Evolutionary conservation across 2,797 vertebrate species (phyloP).

Genomic region (Coregonus sp.): DNA sequence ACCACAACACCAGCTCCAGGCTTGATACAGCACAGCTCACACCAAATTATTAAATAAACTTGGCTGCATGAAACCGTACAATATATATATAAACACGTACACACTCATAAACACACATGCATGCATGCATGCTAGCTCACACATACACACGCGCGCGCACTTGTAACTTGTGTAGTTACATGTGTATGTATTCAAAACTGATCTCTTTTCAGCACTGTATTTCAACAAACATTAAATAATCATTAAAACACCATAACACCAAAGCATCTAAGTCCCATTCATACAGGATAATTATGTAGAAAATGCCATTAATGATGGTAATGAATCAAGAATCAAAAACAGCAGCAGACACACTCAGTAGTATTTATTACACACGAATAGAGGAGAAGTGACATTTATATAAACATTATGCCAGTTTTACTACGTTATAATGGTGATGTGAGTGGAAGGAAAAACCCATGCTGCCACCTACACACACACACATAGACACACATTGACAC

Average conservation of each 20-base stretch:
- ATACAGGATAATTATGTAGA: constrained; percentile 31
- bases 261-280: constrained; percentile 32
- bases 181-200: too few relatives aligned
- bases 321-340: constrained; percentile 7
- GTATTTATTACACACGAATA: not conserved
- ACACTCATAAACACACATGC: not conserved
- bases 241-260: constrained; percentile 23
- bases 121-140: not conserved
- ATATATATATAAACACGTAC: constrained; percentile 23
- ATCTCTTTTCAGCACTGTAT: not conserved
- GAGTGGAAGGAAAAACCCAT: not conserved
- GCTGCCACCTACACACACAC: constrained; percentile 3
- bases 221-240: not conserved
- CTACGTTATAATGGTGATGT: not conserved
- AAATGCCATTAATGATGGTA: constrained; percentile 26
- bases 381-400: too few relatives aligned
- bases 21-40: not conserved
- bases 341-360: not conserved
- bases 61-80: not conserved
- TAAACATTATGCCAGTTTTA: not conserved
- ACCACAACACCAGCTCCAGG: not conserved
- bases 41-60: constrained; percentile 4
- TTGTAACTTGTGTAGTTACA: not conserved
- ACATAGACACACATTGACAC: not conserved
- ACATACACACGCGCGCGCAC: constrained; percentile 8